These are phyloP conservation scores for Xestia sexstrigata DNA, from an alignment of 2,888 invertebrate species.

Conservation along the genomic window DNA sequence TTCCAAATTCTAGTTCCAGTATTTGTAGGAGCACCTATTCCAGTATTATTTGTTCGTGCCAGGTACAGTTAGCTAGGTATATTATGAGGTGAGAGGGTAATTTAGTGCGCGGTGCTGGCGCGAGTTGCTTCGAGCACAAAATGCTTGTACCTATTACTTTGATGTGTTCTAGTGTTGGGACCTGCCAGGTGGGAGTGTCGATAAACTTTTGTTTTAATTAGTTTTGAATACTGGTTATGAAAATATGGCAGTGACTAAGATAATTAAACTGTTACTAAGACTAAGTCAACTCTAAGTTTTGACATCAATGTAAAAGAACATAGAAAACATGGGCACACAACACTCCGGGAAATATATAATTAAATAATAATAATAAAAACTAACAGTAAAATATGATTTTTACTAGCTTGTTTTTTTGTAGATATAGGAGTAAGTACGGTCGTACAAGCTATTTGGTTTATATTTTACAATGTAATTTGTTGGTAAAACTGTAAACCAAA, in stretches of 20 bases:
- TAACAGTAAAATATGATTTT: too few species aligned
- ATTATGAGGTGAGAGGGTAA: conserved; percentile 59
- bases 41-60: conserved; percentile 27
- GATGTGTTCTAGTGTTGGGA: conserved; percentile 63
- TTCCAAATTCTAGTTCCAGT: conserved; percentile 2
- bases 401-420: too few species aligned
- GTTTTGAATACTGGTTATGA: background rate
- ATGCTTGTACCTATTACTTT: conserved; percentile 70
- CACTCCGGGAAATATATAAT: background rate
- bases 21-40: conserved; percentile 9
- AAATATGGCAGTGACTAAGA: background rate
- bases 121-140: conserved; percentile 66
- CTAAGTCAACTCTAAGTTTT: background rate
- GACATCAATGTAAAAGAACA: background rate
- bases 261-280: background rate
- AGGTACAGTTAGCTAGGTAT: conserved; percentile 35
- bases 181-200: conserved; percentile 10
- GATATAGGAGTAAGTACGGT: too few species aligned
- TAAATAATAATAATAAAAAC: too few species aligned
- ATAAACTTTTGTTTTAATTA: conserved; percentile 10
- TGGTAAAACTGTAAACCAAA: too few species aligned
- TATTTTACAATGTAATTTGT: too few species aligned
- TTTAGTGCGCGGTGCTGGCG: conserved; percentile 60
- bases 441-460: too few species aligned
- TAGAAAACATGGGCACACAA: background rate